Evolutionary conservation across 2,113 vertebrate genomes (phyloP).

Genomic region (Psilopogon haemacephalus): DNA sequence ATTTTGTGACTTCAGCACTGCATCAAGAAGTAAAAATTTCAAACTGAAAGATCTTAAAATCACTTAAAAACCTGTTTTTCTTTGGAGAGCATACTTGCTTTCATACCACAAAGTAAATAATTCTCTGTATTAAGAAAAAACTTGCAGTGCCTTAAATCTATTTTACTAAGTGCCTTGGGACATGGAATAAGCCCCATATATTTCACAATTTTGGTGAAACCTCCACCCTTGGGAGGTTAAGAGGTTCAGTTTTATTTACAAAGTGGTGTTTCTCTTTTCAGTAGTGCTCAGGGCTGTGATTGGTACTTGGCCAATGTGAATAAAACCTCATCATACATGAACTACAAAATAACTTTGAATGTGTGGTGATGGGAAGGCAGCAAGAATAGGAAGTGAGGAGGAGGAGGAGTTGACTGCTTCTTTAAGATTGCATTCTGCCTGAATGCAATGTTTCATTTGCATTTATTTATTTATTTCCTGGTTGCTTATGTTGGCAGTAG

Average conservation of each 20-base stretch:
- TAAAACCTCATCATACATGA: not conserved
- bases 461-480: not conserved
- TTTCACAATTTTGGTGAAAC: constrained; percentile 56
- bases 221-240: constrained; percentile 40
- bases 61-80: not conserved
- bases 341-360: not conserved
- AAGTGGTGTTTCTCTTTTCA: constrained; percentile 30
- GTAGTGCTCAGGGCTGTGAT: constrained; percentile 16
- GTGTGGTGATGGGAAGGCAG: not conserved
- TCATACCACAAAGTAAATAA: not conserved
- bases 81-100: not conserved
- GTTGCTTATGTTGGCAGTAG: not conserved
- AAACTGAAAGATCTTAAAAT: not conserved
- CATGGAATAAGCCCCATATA: not conserved
- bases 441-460: not conserved
- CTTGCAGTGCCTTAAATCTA: not conserved
- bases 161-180: not conserved
- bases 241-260: constrained; percentile 1
- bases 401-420: not conserved
- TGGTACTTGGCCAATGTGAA: not conserved
- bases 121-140: not conserved
- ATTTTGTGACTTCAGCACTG: not conserved
- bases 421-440: not conserved
- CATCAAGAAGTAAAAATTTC: not conserved
- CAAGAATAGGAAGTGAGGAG: not conserved